These are phyloP conservation scores for Trachymyrmex septentrionalis DNA, from an alignment of 1,140 invertebrate species.

Conservation along the genomic window DNA sequence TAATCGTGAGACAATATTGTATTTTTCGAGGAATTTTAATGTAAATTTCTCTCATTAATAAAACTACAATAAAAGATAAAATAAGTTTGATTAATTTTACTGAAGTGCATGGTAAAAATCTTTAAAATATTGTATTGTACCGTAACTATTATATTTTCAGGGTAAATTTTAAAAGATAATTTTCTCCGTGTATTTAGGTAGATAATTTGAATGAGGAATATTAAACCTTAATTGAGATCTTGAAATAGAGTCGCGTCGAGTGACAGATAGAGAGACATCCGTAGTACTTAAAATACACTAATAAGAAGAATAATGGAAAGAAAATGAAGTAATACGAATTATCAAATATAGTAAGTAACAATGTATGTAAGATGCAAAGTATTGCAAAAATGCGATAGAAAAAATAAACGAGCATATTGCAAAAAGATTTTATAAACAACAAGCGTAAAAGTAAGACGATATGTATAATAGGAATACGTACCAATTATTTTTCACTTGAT, in stretches of 20 bases:
- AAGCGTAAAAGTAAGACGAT: not conserved
- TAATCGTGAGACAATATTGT: too few species aligned
- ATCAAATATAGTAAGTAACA: not conserved
- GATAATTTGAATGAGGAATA: not conserved
- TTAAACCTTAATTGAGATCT: not conserved
- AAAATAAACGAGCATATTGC: not conserved
- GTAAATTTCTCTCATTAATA: too few species aligned
- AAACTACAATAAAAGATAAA: too few species aligned
- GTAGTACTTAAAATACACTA: not conserved
- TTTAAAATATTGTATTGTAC: too few species aligned
- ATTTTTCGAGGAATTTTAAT: too few species aligned
- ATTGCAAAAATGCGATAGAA: not conserved
- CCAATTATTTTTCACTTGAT: not conserved
- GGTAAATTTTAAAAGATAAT: too few species aligned
- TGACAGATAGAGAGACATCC: not conserved
- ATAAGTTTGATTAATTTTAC: too few species aligned
- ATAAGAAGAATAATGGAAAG: constrained; percentile 5
- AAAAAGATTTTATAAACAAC: not conserved
- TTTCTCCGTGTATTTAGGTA: not conserved
- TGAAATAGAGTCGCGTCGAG: not conserved
- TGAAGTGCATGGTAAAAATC: too few species aligned
- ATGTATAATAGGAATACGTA: not conserved
- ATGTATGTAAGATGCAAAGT: not conserved
- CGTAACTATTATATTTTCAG: too few species aligned
- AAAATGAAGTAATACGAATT: constrained; percentile 5